Conservation (phyloP, 2,797 vertebrate species). For the Sebastes diaconus region DNA sequence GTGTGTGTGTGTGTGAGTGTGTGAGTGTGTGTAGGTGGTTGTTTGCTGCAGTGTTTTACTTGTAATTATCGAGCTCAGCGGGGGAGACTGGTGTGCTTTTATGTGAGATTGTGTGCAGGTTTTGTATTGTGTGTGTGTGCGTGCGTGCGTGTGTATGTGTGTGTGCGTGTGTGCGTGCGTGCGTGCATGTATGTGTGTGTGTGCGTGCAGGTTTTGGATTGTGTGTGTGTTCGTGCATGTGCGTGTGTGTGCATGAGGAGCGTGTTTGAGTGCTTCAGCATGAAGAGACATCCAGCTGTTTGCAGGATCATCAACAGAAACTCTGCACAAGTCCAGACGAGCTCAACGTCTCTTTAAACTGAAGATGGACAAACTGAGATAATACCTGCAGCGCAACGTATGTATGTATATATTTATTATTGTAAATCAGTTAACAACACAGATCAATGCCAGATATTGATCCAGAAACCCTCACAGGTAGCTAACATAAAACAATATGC, state of each 20-base stretch:
- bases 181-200: not conserved
- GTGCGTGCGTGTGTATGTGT: not conserved
- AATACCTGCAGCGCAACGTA: not conserved
- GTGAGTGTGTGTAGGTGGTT: not conserved
- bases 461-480: no score
- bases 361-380: not conserved
- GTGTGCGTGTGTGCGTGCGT: not conserved
- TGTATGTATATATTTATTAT: no score
- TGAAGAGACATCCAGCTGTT: slow-evolving; percentile 55
- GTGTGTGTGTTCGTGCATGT: not conserved
- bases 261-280: slow-evolving; percentile 6
- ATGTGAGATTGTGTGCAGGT: not conserved
- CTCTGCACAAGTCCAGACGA: not conserved
- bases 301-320: slow-evolving; percentile 33
- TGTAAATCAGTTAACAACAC: no score
- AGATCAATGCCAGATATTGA: no score
- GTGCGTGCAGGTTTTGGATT: not conserved
- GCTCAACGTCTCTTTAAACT: not conserved
- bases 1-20: not conserved
- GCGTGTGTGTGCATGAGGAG: not conserved
- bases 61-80: slow-evolving; percentile 66
- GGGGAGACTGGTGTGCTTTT: slow-evolving; percentile 25
- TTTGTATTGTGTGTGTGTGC: not conserved
- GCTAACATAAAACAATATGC: no score
- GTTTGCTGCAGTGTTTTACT: slow-evolving; percentile 57